Base-by-base conservation (phyloP, 2,113 vertebrate species). In the Tympanuchus pallidicinctus region DNA sequence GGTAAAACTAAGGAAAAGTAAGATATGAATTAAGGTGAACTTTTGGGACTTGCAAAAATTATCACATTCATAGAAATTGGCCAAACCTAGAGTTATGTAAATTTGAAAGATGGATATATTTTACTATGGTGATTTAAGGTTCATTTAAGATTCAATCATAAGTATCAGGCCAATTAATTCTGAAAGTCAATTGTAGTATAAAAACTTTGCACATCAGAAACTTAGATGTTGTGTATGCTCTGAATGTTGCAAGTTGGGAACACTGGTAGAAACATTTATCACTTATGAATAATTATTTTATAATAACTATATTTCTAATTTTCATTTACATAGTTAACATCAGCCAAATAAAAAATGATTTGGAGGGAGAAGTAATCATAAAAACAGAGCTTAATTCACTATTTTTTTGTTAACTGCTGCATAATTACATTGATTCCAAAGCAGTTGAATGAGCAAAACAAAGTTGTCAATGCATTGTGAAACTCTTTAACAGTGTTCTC, bases 11-110 rank as follows among this genome's bases (percentile, higher is more conserved):
- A 76, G 47, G 74, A 60, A 2, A 16, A 32, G 40, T 28, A 52
- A 10, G 32, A 43, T 52, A 34, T 20, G 24, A 50, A 81, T 2
- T 6, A 50, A 61, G 30, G 8, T 40, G 61, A 75, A 42, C 11
- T 82, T 79, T 25, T 60, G 18, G 11, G 34, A 74, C 18, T 38
- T 0, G 0, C 50, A 75, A 14, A 24, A 50, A 28, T 2, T 20
- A 42, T 16, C 13, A 6, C 20, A 28, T 42, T 72, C 30, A 60
- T 8, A 64, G 28, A 71, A 72, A 74, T 17, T 18, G 2, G 36
- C 12, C 8, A 5, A 36, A 59, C 5, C 13, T 20, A 32, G 16
- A 7, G 4, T 1, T 25, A 50, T 22, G 25, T 8, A 63, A 42
- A 30, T 67, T 45, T 54, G 64, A 83, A 81, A 66, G 8, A 9